Evolutionary conservation across 92 coral and sea anemone species (phyloP), one percentile per base, ranked within the genome.

Genomic region (Meandrina meandrites): DNA sequence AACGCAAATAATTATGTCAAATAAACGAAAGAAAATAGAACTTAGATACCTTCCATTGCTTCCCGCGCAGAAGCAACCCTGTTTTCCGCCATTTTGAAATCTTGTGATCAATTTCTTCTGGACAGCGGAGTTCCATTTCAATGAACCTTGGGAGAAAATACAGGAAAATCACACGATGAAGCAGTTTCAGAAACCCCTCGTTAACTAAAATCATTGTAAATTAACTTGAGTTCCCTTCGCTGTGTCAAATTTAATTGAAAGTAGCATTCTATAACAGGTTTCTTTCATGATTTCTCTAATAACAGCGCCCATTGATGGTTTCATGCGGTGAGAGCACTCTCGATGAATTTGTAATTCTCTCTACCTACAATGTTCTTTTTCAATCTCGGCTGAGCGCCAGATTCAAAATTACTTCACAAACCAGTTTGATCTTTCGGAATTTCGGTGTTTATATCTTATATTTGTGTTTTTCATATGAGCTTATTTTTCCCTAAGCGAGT

Each of bases 11-110:
- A 5, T 34, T 47, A 30, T 30, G 62, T 10, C 56, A 9, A 81
- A 24, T 13, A 47, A 32, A 68, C 16, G 37, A 21, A 32, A 1
- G 4, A 35, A 64, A 76, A n/a, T n/a, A n/a, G n/a, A n/a, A 74
- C 22, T 5, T 56, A 42, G 90, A 19, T 90, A 95, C 99, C 94
- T 92, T 97, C 99, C 93, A 97, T 92, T 27, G 99, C 95, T 80
- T 97, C 96, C 80, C 99, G 87, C 71, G 99, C 98, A 28, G 96
- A 92, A 27, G 96, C 69, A 35, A 95, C 91, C 31, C 81, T 51
- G 74, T 78, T 76, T 42, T 94, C 97, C 96, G 95, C 99, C 99
- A 96, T 96, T 68, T 96, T 96, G 94, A 62, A 81, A 42, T 85
- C 56, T 24, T 37, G 12, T 21, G 27, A 85, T 68, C 53, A 35